phyloP scores from a whole-genome alignment of 2,888 invertebrate genomes.

The Tinea pellionella region DNA sequence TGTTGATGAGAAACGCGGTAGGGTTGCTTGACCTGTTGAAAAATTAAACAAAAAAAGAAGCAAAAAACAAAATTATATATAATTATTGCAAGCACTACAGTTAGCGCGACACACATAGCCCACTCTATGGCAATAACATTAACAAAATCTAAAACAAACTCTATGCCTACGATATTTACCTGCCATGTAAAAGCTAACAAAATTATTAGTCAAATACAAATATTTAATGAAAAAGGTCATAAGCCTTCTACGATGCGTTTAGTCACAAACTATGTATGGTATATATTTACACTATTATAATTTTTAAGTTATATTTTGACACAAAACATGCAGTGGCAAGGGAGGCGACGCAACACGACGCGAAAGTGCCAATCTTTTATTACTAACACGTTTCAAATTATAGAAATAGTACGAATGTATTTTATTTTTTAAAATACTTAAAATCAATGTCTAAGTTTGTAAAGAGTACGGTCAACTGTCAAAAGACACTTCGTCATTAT shows the following conservation, averaged over 20 bases:
- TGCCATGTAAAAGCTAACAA: neutral
- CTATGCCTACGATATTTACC: neutral
- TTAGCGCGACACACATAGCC: conserved; percentile 43
- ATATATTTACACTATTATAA: neutral
- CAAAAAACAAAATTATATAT: conserved; percentile 41
- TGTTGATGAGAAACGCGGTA: conserved; percentile 78
- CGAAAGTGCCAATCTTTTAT: no score
- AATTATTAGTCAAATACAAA: no score
- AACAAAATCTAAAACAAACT: neutral
- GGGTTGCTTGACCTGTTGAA: conserved; percentile 79
- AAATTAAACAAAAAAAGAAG: conserved; percentile 69
- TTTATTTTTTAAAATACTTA: no score
- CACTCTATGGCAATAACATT: conserved; percentile 25
- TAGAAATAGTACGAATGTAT: no score
- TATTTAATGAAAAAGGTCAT: no score
- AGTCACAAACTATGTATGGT: neutral
- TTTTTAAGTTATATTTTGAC: neutral
- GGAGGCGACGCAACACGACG: no score
- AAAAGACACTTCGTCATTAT: no score
- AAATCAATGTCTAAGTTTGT: no score
- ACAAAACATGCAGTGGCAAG: no score
- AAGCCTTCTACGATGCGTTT: neutral
- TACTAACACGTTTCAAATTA: no score
- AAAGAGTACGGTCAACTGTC: no score
- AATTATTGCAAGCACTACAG: conserved; percentile 46